Conservation (phyloP, 1,140 invertebrate species). For the Ruditapes philippinarum region DNA sequence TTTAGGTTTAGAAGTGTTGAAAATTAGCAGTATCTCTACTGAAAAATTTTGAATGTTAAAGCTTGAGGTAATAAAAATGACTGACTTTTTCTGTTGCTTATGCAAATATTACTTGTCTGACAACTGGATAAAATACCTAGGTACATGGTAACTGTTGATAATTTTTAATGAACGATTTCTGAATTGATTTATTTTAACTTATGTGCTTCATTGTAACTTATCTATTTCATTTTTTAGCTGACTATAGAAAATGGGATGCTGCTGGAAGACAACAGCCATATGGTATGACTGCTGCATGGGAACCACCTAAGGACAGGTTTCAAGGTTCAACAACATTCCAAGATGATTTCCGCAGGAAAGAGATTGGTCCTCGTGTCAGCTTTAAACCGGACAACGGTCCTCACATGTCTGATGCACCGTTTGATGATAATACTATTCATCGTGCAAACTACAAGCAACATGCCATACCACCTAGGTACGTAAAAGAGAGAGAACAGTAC, state of each 20-base stretch:
- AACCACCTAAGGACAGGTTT: conserved; percentile 81
- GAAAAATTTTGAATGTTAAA: too few species aligned
- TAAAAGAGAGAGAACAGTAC: conserved; percentile 79
- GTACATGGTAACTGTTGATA: too few species aligned
- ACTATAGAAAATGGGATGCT: conserved; percentile 85
- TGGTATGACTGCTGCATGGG: conserved; percentile 76
- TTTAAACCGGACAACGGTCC: conserved; percentile 82
- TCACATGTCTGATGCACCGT: conserved; percentile 83
- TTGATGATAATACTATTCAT: conserved; percentile 85
- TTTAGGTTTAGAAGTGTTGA: too few species aligned
- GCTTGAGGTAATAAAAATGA: too few species aligned
- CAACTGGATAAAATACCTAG: too few species aligned
- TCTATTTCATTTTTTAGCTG: conserved; percentile 83
- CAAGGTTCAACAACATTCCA: conserved; percentile 84
- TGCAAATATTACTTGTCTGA: too few species aligned
- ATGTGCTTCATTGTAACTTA: neutral
- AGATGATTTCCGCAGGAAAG: conserved; percentile 82
- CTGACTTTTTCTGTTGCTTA: too few species aligned
- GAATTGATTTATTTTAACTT: too few species aligned
- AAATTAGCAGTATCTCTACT: too few species aligned
- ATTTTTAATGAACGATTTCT: too few species aligned
- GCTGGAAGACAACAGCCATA: conserved; percentile 72
- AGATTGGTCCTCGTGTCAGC: conserved; percentile 75
- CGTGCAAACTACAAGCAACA: conserved; percentile 84
- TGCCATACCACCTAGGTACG: conserved; percentile 76